A percentile compares a stretch with the other conserved stretches of the same genome.
These are phyloP conservation scores for Drosophila asahinai DNA, from an alignment of 1,140 invertebrate genomes.

Conservation along the genomic window DNA sequence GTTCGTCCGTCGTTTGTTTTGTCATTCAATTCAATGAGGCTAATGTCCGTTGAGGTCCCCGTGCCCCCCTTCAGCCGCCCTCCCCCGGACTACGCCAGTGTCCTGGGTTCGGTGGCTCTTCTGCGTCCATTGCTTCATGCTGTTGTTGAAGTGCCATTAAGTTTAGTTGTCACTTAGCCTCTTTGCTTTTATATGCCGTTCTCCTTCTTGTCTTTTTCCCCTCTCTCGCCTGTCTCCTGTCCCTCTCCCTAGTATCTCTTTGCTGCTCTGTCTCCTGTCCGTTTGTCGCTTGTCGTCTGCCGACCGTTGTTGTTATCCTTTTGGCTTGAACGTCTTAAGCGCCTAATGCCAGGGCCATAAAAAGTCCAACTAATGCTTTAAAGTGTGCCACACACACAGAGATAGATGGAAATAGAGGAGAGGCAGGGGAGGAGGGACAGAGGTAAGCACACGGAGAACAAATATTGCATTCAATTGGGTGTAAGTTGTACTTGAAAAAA, in stretches of 20 bases:
- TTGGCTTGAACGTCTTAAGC: slow-evolving; percentile 83
- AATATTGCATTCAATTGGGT: not conserved
- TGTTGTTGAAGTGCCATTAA: slow-evolving; percentile 84
- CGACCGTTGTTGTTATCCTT: slow-evolving; percentile 79
- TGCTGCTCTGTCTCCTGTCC: slow-evolving; percentile 25
- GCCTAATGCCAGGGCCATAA: slow-evolving; percentile 83
- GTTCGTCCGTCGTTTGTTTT: slow-evolving; percentile 76
- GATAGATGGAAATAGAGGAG: not conserved
- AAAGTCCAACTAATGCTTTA: slow-evolving; percentile 84
- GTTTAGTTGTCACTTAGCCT: slow-evolving; percentile 85
- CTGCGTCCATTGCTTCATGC: slow-evolving; percentile 81
- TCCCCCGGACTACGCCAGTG: slow-evolving; percentile 3
- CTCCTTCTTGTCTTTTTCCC: slow-evolving; percentile 7
- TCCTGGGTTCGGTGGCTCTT: slow-evolving; percentile 56
- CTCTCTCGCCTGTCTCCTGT: not conserved
- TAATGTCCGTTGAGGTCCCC: slow-evolving; percentile 80
- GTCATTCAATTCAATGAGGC: slow-evolving; percentile 85
- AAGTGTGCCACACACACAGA: slow-evolving; percentile 74
- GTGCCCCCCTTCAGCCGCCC: not conserved
- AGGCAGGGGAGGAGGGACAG: not conserved
- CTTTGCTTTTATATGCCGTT: slow-evolving; percentile 81
- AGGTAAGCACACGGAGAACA: slow-evolving; percentile 16
- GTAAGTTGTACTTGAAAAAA: not conserved
- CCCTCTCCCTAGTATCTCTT: not conserved
- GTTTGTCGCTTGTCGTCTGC: slow-evolving; percentile 54